Conservation (phyloP, 2,113 vertebrate species). For the Acinonyx jubatus region DNA sequence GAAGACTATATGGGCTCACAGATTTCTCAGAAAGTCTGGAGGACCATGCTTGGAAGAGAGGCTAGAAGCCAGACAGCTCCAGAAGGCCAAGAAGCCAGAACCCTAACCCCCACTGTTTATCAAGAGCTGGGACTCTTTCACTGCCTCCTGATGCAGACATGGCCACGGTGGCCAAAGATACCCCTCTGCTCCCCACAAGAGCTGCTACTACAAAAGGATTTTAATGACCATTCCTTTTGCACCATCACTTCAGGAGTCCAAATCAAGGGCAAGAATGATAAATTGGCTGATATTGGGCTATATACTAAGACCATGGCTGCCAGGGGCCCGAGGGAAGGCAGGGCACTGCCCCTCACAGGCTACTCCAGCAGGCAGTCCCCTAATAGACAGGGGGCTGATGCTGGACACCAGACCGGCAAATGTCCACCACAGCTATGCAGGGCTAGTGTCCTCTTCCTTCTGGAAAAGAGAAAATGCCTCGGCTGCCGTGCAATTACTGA, state of each 20-base stretch:
- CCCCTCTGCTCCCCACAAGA: neutral
- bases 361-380: accelerated
- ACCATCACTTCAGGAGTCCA: neutral
- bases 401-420: neutral
- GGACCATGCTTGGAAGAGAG: neutral
- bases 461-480: slow-evolving; percentile 44
- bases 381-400: neutral
- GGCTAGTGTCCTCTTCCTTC: neutral
- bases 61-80: neutral
- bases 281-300: neutral
- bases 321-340: neutral
- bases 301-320: neutral
- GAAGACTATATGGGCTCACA: neutral
- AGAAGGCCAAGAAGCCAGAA: neutral
- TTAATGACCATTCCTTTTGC: neutral
- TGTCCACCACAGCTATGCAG: neutral
- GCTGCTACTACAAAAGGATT: neutral
- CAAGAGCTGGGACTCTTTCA: neutral
- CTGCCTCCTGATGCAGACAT: neutral
- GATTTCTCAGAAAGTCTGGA: neutral
- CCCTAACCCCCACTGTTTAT: accelerated
- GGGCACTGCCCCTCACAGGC: neutral
- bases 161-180: neutral
- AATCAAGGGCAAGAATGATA: neutral
- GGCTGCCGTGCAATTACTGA: slow-evolving; percentile 56